These are phyloP conservation scores for Drosophila malerkotliana DNA, from an alignment of 1,140 invertebrate species.

Conservation along the genomic window DNA sequence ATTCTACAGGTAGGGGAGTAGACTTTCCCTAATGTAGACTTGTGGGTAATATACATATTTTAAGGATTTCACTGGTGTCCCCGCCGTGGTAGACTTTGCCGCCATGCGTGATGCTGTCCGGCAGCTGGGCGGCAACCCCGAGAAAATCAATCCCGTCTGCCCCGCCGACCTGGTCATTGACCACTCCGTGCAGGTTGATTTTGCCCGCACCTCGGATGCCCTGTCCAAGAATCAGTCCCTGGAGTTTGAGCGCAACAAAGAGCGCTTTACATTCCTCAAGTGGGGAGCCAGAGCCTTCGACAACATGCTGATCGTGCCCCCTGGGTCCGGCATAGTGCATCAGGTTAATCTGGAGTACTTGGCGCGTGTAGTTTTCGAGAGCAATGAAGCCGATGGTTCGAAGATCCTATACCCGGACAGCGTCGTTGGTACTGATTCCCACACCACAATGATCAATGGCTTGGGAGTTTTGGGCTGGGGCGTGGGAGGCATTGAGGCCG, in stretches of 20 bases:
- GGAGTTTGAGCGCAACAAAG: constrained; percentile 98
- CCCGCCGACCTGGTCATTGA: constrained; percentile 99
- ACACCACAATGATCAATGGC: constrained; percentile 99
- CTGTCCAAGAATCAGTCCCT: constrained; percentile 96
- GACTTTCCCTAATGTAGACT: neutral
- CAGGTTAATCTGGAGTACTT: constrained; percentile 99
- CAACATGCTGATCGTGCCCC: constrained; percentile 99
- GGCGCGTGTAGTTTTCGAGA: constrained; percentile 95
- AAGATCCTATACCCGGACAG: constrained; percentile 94
- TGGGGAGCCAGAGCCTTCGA: constrained; percentile 98
- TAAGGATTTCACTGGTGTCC: constrained; percentile 97
- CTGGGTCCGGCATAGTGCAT: constrained; percentile 99
- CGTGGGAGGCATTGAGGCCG: constrained; percentile 90
- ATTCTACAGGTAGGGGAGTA: constrained; percentile 91
- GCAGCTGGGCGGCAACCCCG: constrained; percentile 92
- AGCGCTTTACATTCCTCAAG: constrained; percentile 98
- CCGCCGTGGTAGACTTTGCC: constrained; percentile 99
- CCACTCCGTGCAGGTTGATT: constrained; percentile 99
- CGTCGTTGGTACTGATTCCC: constrained; percentile 98
- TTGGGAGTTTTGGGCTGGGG: constrained; percentile 92
- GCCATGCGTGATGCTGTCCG: constrained; percentile 98
- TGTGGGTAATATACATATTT: neutral
- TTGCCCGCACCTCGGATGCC: constrained; percentile 93
- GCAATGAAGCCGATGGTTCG: constrained; percentile 81
- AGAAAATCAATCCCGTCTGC: constrained; percentile 98